Conservation (phyloP, 2,888 invertebrate species). For the Chrysina gloriosa region DNA sequence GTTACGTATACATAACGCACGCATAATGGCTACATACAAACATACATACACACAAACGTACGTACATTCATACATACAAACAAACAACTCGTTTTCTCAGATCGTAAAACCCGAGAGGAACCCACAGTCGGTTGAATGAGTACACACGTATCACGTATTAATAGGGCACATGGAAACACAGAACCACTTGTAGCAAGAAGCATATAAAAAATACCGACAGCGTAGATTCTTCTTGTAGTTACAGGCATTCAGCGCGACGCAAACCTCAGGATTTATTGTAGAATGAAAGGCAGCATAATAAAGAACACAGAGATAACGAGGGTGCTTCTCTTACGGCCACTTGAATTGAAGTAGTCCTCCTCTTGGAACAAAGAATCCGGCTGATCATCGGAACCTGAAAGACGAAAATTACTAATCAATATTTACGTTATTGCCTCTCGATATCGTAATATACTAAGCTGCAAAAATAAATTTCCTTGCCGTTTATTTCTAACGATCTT, state of each 20-base stretch:
- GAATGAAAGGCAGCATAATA: conserved; percentile 56
- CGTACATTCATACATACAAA: not conserved
- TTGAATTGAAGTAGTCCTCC: conserved; percentile 55
- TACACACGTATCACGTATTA: conserved; percentile 30
- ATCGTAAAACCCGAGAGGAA: not conserved
- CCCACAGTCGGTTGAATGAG: not conserved
- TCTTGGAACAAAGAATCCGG: conserved; percentile 57
- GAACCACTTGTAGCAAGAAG: conserved; percentile 55
- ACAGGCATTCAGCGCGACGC: conserved; percentile 31
- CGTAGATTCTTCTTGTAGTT: conserved; percentile 32
- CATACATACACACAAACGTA: not conserved
- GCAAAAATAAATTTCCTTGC: too few relatives aligned
- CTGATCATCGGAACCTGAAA: conserved; percentile 57
- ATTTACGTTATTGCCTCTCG: not conserved
- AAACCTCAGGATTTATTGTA: conserved; percentile 55
- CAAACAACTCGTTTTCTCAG: not conserved
- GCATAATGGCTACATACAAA: not conserved
- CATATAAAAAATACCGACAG: conserved; percentile 56
- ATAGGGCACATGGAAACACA: conserved; percentile 33
- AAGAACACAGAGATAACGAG: conserved; percentile 53
- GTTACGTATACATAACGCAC: too few relatives aligned
- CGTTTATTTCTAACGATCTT: too few relatives aligned
- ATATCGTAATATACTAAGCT: too few relatives aligned
- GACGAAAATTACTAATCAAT: conserved; percentile 31
- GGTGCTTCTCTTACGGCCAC: conserved; percentile 37